Evolutionary conservation across 2,888 invertebrate genomes (phyloP).

Genomic region (Limnephilus auricula): DNA sequence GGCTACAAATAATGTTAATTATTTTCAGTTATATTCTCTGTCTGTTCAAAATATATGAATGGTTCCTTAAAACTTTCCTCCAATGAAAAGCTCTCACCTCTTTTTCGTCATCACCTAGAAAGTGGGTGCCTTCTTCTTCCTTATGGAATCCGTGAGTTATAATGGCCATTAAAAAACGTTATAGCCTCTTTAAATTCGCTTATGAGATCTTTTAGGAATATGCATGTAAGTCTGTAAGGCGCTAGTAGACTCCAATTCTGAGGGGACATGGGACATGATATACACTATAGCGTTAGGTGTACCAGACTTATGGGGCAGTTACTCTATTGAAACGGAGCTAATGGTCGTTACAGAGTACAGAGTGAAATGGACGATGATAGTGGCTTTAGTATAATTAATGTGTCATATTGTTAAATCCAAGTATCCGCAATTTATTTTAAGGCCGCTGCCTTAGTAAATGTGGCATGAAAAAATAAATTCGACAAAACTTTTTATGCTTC

Average conservation of each 20-base stretch:
- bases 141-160: conserved; percentile 63
- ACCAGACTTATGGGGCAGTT: conserved; percentile 15
- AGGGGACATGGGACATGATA: conserved; percentile 1
- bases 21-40: too few relatives aligned
- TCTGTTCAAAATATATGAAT: too few relatives aligned
- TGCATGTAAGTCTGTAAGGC: not conserved
- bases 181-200: conserved; percentile 62
- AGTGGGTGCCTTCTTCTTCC: not conserved
- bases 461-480: not conserved
- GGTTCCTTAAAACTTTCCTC: not conserved
- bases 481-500: too few relatives aligned
- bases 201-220: conserved; percentile 48
- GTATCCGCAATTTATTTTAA: not conserved
- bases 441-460: not conserved
- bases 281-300: conserved; percentile 2
- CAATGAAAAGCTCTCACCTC: not conserved
- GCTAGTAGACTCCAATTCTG: conserved; percentile 1
- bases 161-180: conserved; percentile 62
- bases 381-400: conserved; percentile 2
- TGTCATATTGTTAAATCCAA: not conserved
- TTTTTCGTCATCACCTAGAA: not conserved
- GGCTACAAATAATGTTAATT: too few relatives aligned
- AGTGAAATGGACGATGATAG: not conserved
- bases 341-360: not conserved
- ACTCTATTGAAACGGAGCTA: not conserved